Percentiles rank a stretch among this genome's conserved stretches.
Evolutionary conservation across 2,797 vertebrate genomes (phyloP).

Genomic region (Amphiprion clarkii): DNA sequence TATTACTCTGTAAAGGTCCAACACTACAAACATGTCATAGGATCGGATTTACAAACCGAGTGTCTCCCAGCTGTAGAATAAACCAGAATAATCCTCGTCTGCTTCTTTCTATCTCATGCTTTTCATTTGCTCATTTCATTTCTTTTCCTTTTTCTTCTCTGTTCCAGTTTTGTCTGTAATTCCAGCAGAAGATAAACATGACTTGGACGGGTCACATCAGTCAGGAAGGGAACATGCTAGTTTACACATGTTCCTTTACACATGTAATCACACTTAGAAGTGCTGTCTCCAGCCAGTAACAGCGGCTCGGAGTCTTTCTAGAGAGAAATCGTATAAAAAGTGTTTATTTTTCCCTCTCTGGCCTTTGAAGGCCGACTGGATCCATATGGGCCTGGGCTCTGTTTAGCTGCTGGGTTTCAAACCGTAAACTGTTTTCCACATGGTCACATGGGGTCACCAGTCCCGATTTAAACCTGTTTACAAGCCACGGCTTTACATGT

Average conservation of each 20-base stretch:
- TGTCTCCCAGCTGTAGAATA: conserved; percentile 22
- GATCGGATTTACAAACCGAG: conserved; percentile 9
- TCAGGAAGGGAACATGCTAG: conserved; percentile 41
- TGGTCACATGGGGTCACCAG: conserved; percentile 46
- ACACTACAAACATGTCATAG: background rate
- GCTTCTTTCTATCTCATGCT: conserved; percentile 11
- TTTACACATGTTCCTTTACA: conserved; percentile 18
- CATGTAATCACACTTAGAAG: conserved; percentile 24
- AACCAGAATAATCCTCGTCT: conserved; percentile 17
- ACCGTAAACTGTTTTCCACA: conserved; percentile 65
- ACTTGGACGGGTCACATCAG: conserved; percentile 58
- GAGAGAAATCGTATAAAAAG: conserved; percentile 65
- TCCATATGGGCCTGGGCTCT: conserved; percentile 66
- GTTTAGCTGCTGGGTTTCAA: conserved; percentile 60
- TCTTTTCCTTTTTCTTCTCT: conserved; percentile 15
- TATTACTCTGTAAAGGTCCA: background rate
- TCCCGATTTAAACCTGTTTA: conserved; percentile 58
- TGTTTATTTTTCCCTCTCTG: conserved; percentile 73
- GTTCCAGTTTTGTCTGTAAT: conserved; percentile 52
- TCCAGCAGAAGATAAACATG: conserved; percentile 64
- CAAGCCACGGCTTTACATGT: conserved; percentile 28
- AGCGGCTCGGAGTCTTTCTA: conserved; percentile 30
- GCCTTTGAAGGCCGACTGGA: conserved; percentile 75
- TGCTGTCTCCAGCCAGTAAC: conserved; percentile 25
- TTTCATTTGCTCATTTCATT: conserved; percentile 35